Percentiles rank a stretch among this genome's conserved stretches.
These are phyloP conservation scores for Channa maculata DNA, from an alignment of 2,113 vertebrate species.

Conservation along the genomic window DNA sequence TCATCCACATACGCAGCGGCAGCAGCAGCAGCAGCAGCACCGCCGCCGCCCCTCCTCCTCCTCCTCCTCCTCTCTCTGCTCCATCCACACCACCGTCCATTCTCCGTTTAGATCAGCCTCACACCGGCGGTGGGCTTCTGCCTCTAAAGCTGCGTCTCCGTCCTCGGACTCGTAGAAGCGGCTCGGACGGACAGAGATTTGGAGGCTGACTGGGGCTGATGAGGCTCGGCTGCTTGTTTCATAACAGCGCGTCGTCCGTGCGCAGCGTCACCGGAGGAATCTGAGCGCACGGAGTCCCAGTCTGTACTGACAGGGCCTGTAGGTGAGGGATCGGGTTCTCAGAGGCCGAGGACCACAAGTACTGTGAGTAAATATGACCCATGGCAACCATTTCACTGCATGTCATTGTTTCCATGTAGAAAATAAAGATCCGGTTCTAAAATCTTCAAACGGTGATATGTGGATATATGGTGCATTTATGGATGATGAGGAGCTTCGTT, in stretches of 20 bases:
- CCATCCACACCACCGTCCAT: slow-evolving; percentile 30
- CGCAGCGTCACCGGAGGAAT: slow-evolving; percentile 31
- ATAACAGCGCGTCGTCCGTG: slow-evolving; percentile 8
- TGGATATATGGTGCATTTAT: too few relatives aligned
- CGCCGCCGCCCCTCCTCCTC: background rate
- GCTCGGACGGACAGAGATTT: background rate
- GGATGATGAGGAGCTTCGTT: too few relatives aligned
- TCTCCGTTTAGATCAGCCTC: too few relatives aligned
- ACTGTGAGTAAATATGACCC: slow-evolving; percentile 30
- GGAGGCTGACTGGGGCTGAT: too few relatives aligned
- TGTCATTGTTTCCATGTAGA: too few relatives aligned
- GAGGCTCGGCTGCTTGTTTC: background rate
- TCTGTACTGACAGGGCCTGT: background rate
- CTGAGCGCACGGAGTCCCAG: background rate
- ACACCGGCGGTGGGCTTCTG: background rate
- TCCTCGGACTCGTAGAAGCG: background rate
- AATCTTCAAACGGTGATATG: too few relatives aligned
- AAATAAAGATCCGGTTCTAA: too few relatives aligned
- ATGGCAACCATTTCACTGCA: too few relatives aligned
- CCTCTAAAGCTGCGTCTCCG: too few relatives aligned
- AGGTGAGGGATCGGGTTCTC: background rate
- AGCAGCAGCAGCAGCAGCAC: slow-evolving; percentile 30
- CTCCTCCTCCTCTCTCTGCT: slow-evolving; percentile 26
- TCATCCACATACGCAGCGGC: slow-evolving; percentile 40
- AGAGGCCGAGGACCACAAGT: slow-evolving; percentile 4